Evolutionary conservation across 30 jellyfish, hydroid and myxozoan genomes (phyloP).

Genomic region (Chironex yamaguchii): DNA sequence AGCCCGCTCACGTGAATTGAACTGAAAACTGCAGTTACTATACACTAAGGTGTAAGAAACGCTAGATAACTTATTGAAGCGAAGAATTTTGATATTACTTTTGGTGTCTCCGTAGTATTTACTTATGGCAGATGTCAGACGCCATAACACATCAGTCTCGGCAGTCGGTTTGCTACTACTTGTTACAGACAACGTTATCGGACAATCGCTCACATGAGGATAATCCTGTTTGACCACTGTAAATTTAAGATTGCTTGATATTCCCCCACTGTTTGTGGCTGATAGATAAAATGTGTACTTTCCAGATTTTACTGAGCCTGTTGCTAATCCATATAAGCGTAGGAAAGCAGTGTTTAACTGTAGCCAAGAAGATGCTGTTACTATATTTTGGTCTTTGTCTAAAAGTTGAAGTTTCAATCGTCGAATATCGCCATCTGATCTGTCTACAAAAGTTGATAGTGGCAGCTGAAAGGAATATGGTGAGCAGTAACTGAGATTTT

Average conservation of each 20-base stretch:
- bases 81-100: slow-evolving; percentile 71
- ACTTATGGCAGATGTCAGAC: slow-evolving; percentile 35
- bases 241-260: slow-evolving; percentile 9
- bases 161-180: slow-evolving; percentile 42
- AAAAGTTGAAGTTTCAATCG: slow-evolving; percentile 38
- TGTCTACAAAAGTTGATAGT: slow-evolving; percentile 43
- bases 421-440: slow-evolving; percentile 45
- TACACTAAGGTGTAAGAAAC: slow-evolving; percentile 59
- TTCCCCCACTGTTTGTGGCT: slow-evolving; percentile 81
- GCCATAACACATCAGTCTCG: slow-evolving; percentile 69
- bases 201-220: slow-evolving; percentile 84
- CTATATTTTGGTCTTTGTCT: slow-evolving; percentile 6
- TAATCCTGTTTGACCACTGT: slow-evolving; percentile 33
- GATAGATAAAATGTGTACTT: slow-evolving; percentile 19
- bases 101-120: slow-evolving; percentile 63
- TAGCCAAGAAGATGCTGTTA: slow-evolving; percentile 87
- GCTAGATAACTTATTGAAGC: slow-evolving; percentile 30
- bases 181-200: slow-evolving; percentile 45
- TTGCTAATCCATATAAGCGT: slow-evolving; percentile 77
- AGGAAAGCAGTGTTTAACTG: slow-evolving; percentile 84
- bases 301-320: not conserved
- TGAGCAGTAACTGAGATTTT: slow-evolving; percentile 49
- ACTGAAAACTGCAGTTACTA: slow-evolving; percentile 85
- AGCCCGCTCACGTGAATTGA: slow-evolving; percentile 76
- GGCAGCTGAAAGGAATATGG: slow-evolving; percentile 53